Evolutionary conservation across 2,113 vertebrate species (phyloP), one percentile per base, ranked within the genome.

Genomic region (Stictonetta naevosa): DNA sequence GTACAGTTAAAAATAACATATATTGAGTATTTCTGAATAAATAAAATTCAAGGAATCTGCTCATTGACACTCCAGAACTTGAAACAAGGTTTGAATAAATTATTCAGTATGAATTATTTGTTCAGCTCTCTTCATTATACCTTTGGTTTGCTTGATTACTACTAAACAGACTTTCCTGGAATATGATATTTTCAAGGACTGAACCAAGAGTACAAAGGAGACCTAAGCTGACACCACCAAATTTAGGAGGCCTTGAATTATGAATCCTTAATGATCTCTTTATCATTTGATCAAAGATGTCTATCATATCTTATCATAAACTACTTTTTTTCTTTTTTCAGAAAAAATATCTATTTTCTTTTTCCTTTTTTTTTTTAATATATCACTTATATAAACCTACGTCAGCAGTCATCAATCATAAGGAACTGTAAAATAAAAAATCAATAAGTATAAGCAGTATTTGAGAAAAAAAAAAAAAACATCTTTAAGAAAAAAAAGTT

Each of bases 61-160:
- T 96, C 59, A 95, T 72, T 85, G 84, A 59, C 55, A 67, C 71
- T 88, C 46, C 59, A 80, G 44, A 88, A 90, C 36, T 77, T 3
- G 1, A 88, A 94, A 88, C 0, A 1, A 94, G 63, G 14, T 55
- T 72, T 77, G 55, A 95, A 66, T 86, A 95, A 96, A 96, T 97
- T 96, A 96, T 96, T 96, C 95, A 95, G 83, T 44, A 95, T 92
- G 92, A 96, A 97, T 97, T 97, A 96, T 95, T 96, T 97, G 81
- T 90, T 97, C 92, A 93, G n/a, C 40, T 92, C 60, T 88, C 76
- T 86, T 94, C 88, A 91, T 96, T 96, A 92, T 86, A 86, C 55
- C 67, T 81, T 88, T 71, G 64, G 60, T 81, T 94, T 96, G 26
- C 87, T 93, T 96, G 91, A 95, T 95, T 97, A 88, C 87, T 97